phyloP scores from a whole-genome alignment of 2,888 invertebrate genomes.

The Laothoe populi region DNA sequence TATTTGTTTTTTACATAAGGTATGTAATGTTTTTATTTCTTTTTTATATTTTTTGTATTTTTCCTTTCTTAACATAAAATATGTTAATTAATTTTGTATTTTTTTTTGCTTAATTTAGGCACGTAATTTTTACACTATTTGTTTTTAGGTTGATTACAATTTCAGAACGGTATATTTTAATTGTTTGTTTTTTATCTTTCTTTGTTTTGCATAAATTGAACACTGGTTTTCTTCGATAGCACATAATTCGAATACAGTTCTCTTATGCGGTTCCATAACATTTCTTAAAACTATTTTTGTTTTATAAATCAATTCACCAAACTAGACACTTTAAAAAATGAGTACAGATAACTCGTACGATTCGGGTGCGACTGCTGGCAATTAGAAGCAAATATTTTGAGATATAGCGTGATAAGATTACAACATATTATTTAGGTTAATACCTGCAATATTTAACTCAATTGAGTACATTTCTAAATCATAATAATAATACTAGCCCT shows the following conservation, averaged over 20 bases:
- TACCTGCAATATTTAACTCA: neutral
- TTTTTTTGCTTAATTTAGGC: neutral
- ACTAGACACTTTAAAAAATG: slow-evolving; percentile 53
- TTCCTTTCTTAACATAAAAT: too few relatives aligned
- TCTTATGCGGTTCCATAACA: too few relatives aligned
- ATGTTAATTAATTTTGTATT: too few relatives aligned
- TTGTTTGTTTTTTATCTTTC: neutral
- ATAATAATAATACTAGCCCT: neutral
- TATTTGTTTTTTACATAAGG: neutral
- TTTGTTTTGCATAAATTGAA: neutral
- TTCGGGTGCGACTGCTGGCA: slow-evolving; percentile 62
- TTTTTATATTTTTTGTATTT: too few relatives aligned
- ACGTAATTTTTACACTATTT: neutral
- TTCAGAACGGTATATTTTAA: neutral
- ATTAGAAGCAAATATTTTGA: slow-evolving; percentile 60
- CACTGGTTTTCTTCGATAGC: neutral
- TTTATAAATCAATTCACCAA: slow-evolving; percentile 44
- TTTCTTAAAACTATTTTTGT: neutral
- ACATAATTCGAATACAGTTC: neutral
- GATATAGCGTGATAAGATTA: slow-evolving; percentile 61
- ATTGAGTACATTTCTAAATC: neutral
- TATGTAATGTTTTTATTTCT: too few relatives aligned
- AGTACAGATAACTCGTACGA: slow-evolving; percentile 46
- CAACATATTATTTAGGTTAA: slow-evolving; percentile 38
- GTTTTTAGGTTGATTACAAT: neutral